A percentile compares a stretch with the other conserved stretches of the same genome.
These are phyloP conservation scores for Falco concolor DNA, from an alignment of 2,797 vertebrate genomes.

Conservation along the genomic window DNA sequence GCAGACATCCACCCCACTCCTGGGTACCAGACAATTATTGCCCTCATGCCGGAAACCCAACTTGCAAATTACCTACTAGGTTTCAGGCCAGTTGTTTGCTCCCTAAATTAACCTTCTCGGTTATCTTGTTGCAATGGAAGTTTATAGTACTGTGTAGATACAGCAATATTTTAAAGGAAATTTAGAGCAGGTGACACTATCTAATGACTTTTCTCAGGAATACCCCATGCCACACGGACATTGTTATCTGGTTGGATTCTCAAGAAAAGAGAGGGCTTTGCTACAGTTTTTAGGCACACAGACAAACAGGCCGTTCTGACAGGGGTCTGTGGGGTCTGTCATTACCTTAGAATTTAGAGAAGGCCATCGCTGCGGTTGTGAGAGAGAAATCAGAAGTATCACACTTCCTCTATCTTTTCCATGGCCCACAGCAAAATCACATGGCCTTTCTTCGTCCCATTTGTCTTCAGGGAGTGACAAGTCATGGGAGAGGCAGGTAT, in stretches of 20 bases:
- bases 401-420: neutral
- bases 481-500: neutral
- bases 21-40: neutral
- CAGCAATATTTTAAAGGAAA: neutral
- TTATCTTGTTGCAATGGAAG: neutral
- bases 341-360: neutral
- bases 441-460: neutral
- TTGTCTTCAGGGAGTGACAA: neutral
- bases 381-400: neutral
- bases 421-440: neutral
- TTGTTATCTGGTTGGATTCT: neutral
- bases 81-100: neutral
- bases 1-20: neutral
- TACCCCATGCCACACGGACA: neutral
- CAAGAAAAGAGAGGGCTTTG: neutral
- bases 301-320: neutral
- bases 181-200: neutral
- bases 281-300: neutral
- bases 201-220: neutral
- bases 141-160: neutral
- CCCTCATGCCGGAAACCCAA: neutral
- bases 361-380: neutral
- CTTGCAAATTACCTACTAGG: neutral
- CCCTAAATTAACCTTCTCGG: neutral
- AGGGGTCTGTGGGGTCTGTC: neutral